These are phyloP conservation scores for Caenorhabditis wallacei DNA, from an alignment of 2,888 invertebrate genomes.

Conservation along the genomic window DNA sequence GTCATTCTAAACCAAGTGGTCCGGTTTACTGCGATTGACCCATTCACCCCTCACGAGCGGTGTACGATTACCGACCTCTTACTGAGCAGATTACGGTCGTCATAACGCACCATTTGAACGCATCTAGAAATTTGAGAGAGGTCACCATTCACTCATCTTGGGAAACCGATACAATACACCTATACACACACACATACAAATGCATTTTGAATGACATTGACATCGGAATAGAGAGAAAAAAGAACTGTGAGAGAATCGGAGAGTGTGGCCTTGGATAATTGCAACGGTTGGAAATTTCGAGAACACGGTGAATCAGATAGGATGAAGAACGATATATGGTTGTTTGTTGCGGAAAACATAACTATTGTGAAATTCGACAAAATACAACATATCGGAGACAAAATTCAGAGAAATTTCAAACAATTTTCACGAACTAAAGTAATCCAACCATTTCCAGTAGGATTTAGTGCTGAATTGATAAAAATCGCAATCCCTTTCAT, in stretches of 20 bases:
- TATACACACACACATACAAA: not conserved
- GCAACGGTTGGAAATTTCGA: not conserved
- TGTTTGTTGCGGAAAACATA: not conserved
- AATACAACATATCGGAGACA: too few species aligned
- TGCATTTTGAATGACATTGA: slow-evolving; percentile 14
- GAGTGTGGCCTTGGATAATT: slow-evolving; percentile 14
- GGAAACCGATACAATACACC: slow-evolving; percentile 16
- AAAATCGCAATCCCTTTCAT: too few species aligned
- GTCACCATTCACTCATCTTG: slow-evolving; percentile 36
- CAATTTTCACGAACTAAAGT: too few species aligned
- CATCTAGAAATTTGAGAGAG: not conserved
- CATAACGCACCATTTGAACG: slow-evolving; percentile 55
- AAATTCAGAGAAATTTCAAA: too few species aligned
- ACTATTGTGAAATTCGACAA: too few species aligned
- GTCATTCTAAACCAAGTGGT: slow-evolving; percentile 11
- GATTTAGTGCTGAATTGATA: too few species aligned
- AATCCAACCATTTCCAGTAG: too few species aligned
- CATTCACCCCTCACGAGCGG: slow-evolving; percentile 1
- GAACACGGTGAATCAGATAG: not conserved
- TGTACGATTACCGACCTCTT: slow-evolving; percentile 28
- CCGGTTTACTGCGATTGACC: slow-evolving; percentile 41
- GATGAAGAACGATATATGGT: not conserved
- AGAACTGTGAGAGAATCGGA: not conserved
- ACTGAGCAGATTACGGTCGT: slow-evolving; percentile 53
- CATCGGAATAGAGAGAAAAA: slow-evolving; percentile 5